Evolutionary conservation across 2,888 invertebrate genomes (phyloP).

Genomic region (Germaria angustata): DNA sequence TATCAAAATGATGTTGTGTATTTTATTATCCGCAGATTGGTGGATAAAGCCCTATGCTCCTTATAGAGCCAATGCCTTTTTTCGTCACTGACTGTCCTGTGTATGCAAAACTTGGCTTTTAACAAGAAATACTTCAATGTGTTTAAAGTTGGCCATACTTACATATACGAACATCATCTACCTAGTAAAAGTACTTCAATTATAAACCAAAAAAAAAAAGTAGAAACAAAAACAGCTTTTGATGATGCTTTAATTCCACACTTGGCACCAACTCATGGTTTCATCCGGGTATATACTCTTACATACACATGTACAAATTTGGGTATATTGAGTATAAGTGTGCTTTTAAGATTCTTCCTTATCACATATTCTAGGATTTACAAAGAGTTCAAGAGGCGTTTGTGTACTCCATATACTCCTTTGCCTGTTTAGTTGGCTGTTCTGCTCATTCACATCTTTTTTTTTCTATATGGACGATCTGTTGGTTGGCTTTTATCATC

Average conservation of each 20-base stretch:
- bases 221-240: conserved; percentile 32
- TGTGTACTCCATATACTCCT: not conserved
- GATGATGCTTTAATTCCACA: conserved; percentile 57
- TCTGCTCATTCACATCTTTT: not conserved
- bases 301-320: not conserved
- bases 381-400: conserved; percentile 54
- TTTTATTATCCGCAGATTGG: too few species aligned
- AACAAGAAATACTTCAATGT: conserved; percentile 40
- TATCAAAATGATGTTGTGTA: too few species aligned
- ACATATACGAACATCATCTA: conserved; percentile 29
- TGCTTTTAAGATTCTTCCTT: conserved; percentile 23
- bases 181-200: conserved; percentile 55
- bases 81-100: conserved; percentile 19
- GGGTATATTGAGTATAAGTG: not conserved
- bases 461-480: conserved; percentile 11
- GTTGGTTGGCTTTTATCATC: conserved; percentile 53
- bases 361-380: conserved; percentile 18
- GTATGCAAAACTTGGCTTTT: conserved; percentile 46
- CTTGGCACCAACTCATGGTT: conserved; percentile 44
- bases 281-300: not conserved
- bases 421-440: not conserved
- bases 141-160: conserved; percentile 52
- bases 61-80: too few species aligned
- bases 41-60: too few species aligned
- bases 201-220: conserved; percentile 41